These are phyloP conservation scores for Kryptopterus vitreolus DNA, from an alignment of 2,797 vertebrate genomes.

Conservation along the genomic window DNA sequence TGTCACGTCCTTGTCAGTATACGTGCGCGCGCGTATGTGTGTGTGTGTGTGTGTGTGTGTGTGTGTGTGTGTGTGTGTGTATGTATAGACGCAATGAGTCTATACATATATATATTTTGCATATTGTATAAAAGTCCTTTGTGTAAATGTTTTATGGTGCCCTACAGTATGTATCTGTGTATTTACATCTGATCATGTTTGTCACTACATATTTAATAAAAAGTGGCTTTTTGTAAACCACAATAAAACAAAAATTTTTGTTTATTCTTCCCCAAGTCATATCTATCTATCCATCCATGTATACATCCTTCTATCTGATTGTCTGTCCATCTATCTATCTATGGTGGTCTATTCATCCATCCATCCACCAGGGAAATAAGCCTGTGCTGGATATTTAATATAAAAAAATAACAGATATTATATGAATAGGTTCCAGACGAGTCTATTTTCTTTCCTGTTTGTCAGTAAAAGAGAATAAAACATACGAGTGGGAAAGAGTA, in stretches of 20 bases:
- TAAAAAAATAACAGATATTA: neutral
- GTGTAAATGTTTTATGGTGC: constrained; percentile 57
- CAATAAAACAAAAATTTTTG: constrained; percentile 68
- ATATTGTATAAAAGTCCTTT: constrained; percentile 55
- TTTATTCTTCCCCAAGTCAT: neutral
- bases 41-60: constrained; percentile 45
- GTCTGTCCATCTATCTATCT: too few relatives aligned
- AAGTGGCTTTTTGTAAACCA: constrained; percentile 65
- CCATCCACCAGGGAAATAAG: neutral
- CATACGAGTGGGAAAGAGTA: neutral
- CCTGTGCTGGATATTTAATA: neutral
- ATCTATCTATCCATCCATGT: neutral
- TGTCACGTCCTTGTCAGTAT: constrained; percentile 25
- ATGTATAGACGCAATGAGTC: too few relatives aligned
- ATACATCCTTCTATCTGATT: too few relatives aligned
- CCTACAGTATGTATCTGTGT: constrained; percentile 40
- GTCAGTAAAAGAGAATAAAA: too few relatives aligned
- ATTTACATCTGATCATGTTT: constrained; percentile 50
- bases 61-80: constrained; percentile 46
- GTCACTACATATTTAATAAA: constrained; percentile 65
- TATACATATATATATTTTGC: constrained; percentile 37
- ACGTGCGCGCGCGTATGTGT: constrained; percentile 42
- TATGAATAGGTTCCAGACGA: neutral
- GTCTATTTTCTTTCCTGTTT: neutral
- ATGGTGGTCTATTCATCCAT: too few relatives aligned